Evolutionary conservation across 2,797 vertebrate genomes (phyloP).

Genomic region (Miichthys miiuy): DNA sequence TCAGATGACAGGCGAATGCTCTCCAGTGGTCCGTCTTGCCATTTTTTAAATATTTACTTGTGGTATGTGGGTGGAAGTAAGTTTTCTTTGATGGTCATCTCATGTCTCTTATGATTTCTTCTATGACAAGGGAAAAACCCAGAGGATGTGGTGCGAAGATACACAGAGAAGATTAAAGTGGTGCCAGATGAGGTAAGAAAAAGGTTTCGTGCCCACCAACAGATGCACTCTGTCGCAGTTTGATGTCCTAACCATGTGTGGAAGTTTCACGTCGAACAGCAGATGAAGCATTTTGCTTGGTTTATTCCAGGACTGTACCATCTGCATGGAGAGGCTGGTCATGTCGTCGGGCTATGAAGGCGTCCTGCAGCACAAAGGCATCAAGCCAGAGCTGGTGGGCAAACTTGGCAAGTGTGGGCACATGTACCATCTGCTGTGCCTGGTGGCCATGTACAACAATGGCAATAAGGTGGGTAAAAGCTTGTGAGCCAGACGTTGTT

Average conservation of each 20-base stretch:
- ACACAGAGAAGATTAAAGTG: constrained; percentile 95
- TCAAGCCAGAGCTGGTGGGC: constrained; percentile 94
- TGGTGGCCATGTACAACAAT: constrained; percentile 98
- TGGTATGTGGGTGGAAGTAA: constrained; percentile 20
- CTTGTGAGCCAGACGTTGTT: constrained; percentile 68
- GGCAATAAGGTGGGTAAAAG: constrained; percentile 93
- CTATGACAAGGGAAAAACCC: constrained; percentile 90
- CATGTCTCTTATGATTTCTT: constrained; percentile 23
- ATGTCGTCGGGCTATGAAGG: constrained; percentile 95
- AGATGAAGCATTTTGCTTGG: constrained; percentile 61
- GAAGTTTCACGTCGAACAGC: constrained; percentile 45
- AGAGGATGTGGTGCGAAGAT: constrained; percentile 94
- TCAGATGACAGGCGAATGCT: constrained; percentile 24
- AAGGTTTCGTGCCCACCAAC: constrained; percentile 9
- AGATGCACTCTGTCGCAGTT: constrained; percentile 37
- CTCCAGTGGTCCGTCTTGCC: background rate
- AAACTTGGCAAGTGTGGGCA: constrained; percentile 96
- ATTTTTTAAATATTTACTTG: constrained; percentile 12
- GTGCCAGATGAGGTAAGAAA: constrained; percentile 92
- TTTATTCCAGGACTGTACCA: constrained; percentile 92
- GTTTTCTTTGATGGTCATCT: constrained; percentile 23
- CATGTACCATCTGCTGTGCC: constrained; percentile 97
- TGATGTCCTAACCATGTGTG: constrained; percentile 40
- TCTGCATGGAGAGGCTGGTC: constrained; percentile 97
- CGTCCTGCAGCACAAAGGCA: constrained; percentile 90